Evolutionary conservation across 2,888 invertebrate genomes (phyloP), one percentile per base, ranked within the genome.

Genomic region (Acanthosepion lycidas): DNA sequence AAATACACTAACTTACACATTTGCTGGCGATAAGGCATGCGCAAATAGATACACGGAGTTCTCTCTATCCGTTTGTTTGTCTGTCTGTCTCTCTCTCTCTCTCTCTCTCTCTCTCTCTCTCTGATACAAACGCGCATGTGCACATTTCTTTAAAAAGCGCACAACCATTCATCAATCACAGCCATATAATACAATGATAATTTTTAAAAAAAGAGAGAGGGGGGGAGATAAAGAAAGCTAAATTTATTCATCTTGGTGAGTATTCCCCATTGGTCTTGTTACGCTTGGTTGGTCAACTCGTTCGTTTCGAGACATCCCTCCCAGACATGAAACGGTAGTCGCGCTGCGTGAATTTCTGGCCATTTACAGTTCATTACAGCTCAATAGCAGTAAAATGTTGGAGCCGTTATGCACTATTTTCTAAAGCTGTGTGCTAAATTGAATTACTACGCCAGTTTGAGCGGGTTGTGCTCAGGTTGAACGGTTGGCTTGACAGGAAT

Each of bases 391-490:
- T 93, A 93, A 93, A 93, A 93, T 93, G 93, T 51, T 93, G 93
- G 93, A 93, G 93, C 53, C 93, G 53, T 53, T 93, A 93, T 93
- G 93, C 93, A 93, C 93, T 93, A 93, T 93, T 93, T 93, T 93
- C 53, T 53, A 93, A 93, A 53, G 93, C 93, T n/a, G 53, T 93
- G 51, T 53, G 93, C 93, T 93, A 93, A 93, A 93, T 93, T 53
- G 26, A 93, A 93, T 93, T 93, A 93, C 93, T 93, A 53, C 93
- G 53, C 51, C 49, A 92, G 49, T 92, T 92, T 49, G 92, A 92
- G 51, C 93, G 93, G 51, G 49, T 53, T 93, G 93, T 93, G 93
- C 51, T 51, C 93, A 53, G 26, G 93, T 23, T 93, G 51, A 93
- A 93, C 53, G 93, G 53, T 93, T 93, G 93, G 53, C 93, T 93